Evolutionary conservation across 2,888 invertebrate genomes (phyloP).

Genomic region (Meganola albula): DNA sequence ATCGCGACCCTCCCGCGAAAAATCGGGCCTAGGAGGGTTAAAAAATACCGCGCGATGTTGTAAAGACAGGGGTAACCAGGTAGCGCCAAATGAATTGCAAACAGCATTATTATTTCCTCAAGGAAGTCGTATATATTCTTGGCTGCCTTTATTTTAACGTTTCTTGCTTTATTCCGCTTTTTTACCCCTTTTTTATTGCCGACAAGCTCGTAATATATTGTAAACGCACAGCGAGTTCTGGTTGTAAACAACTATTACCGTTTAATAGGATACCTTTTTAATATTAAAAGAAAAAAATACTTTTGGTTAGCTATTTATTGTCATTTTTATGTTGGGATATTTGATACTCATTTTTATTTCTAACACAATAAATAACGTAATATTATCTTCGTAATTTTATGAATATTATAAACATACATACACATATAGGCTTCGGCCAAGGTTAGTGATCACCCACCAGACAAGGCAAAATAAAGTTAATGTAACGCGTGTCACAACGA

Average conservation of each 20-base stretch:
- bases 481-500: no score
- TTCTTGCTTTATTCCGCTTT: slow-evolving; percentile 69
- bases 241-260: slow-evolving; percentile 76
- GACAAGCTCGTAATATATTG: slow-evolving; percentile 74
- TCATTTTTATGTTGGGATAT: neutral
- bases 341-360: no score
- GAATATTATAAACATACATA: no score
- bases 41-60: slow-evolving; percentile 64
- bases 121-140: slow-evolving; percentile 78
- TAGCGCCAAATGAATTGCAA: slow-evolving; percentile 78
- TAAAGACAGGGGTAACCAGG: slow-evolving; percentile 70
- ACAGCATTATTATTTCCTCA: slow-evolving; percentile 78
- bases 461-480: no score
- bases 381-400: no score
- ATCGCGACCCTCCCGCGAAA: slow-evolving; percentile 61
- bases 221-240: slow-evolving; percentile 66
- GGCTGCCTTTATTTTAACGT: slow-evolving; percentile 74
- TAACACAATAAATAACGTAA: no score
- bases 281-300: no score
- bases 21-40: slow-evolving; percentile 53
- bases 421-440: no score
- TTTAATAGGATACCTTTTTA: slow-evolving; percentile 61
- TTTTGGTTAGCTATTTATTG: slow-evolving; percentile 16
- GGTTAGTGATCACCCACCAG: no score
- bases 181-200: slow-evolving; percentile 74